These are phyloP conservation scores for Oegoconia quadripuncta DNA, from an alignment of 2,888 invertebrate genomes.

Conservation along the genomic window DNA sequence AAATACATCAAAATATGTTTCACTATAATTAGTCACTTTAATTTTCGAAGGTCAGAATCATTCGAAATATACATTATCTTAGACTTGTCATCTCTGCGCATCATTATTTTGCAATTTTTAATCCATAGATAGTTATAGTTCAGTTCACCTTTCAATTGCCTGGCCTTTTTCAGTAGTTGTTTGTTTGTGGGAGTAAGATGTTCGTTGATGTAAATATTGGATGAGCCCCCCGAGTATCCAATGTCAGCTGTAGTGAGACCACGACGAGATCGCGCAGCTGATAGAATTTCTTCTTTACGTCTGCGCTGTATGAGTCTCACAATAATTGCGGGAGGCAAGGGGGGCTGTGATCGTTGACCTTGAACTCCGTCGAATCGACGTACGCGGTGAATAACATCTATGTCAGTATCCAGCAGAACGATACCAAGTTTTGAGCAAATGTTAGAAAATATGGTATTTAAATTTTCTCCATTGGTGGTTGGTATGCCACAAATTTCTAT, in stretches of 20 bases:
- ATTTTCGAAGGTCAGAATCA: slow-evolving; percentile 1
- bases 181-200: slow-evolving; percentile 21
- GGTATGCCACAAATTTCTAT: not conserved
- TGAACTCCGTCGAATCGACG: slow-evolving; percentile 5
- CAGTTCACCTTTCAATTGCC: slow-evolving; percentile 6
- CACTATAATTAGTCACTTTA: slow-evolving; percentile 7
- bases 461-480: not conserved
- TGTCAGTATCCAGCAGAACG: not conserved
- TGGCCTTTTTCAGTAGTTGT: slow-evolving; percentile 9
- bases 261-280: slow-evolving; percentile 16
- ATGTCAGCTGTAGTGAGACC: slow-evolving; percentile 16
- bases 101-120: slow-evolving; percentile 14
- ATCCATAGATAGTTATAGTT: slow-evolving; percentile 14
- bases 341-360: not conserved
- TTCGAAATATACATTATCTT: not conserved
- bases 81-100: slow-evolving; percentile 12
- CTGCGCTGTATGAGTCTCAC: slow-evolving; percentile 13
- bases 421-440: too few species aligned
- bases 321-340: slow-evolving; percentile 5
- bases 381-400: slow-evolving; percentile 14
- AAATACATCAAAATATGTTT: too few species aligned
- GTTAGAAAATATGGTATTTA: not conserved
- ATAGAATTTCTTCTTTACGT: slow-evolving; percentile 13
- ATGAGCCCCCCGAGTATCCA: slow-evolving; percentile 15
- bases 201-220: slow-evolving; percentile 13